Evolutionary conservation across 2,797 vertebrate species (phyloP).

Genomic region (Champsocephalus gunnari): DNA sequence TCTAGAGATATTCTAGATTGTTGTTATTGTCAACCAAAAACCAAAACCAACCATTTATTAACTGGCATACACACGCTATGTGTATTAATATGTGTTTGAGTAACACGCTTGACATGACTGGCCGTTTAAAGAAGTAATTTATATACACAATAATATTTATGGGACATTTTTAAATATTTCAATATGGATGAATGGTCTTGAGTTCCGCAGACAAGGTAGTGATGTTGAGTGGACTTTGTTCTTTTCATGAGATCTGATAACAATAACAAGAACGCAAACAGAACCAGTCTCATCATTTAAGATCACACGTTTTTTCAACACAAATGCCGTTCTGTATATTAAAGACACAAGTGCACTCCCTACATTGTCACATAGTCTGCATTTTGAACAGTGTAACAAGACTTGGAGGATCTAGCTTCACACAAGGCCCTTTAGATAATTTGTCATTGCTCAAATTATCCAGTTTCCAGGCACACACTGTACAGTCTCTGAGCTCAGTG

Average conservation of each 20-base stretch:
- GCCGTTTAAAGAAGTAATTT: neutral
- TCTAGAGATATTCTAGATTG: neutral
- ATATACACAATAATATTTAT: neutral
- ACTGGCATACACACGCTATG: neutral
- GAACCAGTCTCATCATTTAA: conserved; percentile 26
- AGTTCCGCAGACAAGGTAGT: neutral
- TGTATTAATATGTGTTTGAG: neutral
- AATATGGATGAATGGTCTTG: neutral
- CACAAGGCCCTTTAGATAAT: conserved; percentile 57
- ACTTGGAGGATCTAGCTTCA: conserved; percentile 38
- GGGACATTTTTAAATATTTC: conserved; percentile 2
- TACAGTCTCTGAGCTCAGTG: conserved; percentile 21
- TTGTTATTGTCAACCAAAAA: conserved; percentile 14
- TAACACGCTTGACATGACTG: neutral
- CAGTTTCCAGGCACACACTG: conserved; percentile 46
- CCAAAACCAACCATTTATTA: neutral
- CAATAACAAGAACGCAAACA: conserved; percentile 17
- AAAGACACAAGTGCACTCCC: conserved; percentile 26
- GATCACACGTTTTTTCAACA: conserved; percentile 24
- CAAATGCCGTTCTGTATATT: conserved; percentile 8
- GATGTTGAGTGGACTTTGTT: neutral
- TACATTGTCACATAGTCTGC: conserved; percentile 26
- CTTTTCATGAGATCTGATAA: conserved; percentile 27
- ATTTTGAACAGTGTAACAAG: conserved; percentile 24
- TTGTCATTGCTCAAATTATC: conserved; percentile 70